Evolutionary conservation across 2,797 vertebrate genomes (phyloP).

Genomic region (Ptychobarbus kaznakovi): DNA sequence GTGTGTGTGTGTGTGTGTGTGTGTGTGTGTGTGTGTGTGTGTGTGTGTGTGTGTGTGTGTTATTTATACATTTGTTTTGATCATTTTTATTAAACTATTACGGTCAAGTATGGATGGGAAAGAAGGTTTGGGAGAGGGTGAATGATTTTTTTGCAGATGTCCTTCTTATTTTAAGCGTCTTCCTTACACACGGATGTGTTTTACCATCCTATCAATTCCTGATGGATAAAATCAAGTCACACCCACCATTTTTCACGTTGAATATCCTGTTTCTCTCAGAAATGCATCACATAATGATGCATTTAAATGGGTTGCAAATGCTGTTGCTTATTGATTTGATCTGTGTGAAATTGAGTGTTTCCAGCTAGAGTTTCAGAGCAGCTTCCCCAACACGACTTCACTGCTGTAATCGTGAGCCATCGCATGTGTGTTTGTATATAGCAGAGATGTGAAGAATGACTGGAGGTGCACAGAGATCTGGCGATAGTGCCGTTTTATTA

Average conservation of each 20-base stretch:
- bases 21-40: too few species aligned
- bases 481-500: conserved; percentile 77
- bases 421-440: background rate
- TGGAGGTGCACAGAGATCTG: conserved; percentile 71
- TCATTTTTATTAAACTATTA: too few species aligned
- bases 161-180: background rate
- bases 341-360: conserved; percentile 42
- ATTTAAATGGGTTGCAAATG: conserved; percentile 17
- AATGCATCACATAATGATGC: conserved; percentile 8
- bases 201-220: background rate
- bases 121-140: too few species aligned
- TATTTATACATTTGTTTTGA: too few species aligned
- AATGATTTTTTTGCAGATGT: background rate
- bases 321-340: background rate
- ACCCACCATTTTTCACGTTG: background rate
- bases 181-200: background rate
- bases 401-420: background rate
- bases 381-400: background rate
- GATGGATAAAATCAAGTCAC: background rate
- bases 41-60: too few species aligned
- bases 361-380: conserved; percentile 31
- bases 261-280: background rate
- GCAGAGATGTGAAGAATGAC: conserved; percentile 75
- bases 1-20: too few species aligned
- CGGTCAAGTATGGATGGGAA: too few species aligned